These are phyloP conservation scores for Zelleria hepariella DNA, from an alignment of 2,888 invertebrate species.

Conservation along the genomic window DNA sequence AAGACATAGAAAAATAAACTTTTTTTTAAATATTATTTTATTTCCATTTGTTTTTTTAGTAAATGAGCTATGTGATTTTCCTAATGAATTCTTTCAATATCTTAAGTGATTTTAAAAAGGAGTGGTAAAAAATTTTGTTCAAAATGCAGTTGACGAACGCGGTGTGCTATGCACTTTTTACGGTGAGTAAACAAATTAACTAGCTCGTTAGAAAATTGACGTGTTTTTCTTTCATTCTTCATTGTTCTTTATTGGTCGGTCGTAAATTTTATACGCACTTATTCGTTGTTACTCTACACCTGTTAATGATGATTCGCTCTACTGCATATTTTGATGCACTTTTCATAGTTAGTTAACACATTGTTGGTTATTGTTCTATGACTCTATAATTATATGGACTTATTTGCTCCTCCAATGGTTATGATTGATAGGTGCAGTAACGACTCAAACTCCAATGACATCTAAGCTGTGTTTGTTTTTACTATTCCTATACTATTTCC, in stretches of 20 bases:
- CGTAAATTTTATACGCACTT: too few relatives aligned
- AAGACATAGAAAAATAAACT: background rate
- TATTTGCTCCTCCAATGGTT: too few relatives aligned
- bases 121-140: conserved; percentile 3
- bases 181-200: conserved; percentile 29
- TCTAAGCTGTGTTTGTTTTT: too few relatives aligned
- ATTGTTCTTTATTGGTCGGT: background rate
- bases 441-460: too few relatives aligned
- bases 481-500: too few relatives aligned
- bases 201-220: background rate
- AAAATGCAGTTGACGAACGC: conserved; percentile 40
- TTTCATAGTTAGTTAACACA: too few relatives aligned
- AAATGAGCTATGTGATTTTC: background rate
- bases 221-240: background rate
- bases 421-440: too few relatives aligned
- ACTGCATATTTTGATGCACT: too few relatives aligned
- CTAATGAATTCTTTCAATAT: background rate
- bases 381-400: too few relatives aligned
- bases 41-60: background rate
- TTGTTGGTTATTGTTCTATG: too few relatives aligned
- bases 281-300: too few relatives aligned
- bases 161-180: conserved; percentile 38
- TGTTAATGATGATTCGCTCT: too few relatives aligned
- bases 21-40: background rate
- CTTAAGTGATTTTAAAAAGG: background rate